These are phyloP conservation scores for Hippocampus barbouri DNA, from an alignment of 2,113 vertebrate genomes.

Conservation along the genomic window DNA sequence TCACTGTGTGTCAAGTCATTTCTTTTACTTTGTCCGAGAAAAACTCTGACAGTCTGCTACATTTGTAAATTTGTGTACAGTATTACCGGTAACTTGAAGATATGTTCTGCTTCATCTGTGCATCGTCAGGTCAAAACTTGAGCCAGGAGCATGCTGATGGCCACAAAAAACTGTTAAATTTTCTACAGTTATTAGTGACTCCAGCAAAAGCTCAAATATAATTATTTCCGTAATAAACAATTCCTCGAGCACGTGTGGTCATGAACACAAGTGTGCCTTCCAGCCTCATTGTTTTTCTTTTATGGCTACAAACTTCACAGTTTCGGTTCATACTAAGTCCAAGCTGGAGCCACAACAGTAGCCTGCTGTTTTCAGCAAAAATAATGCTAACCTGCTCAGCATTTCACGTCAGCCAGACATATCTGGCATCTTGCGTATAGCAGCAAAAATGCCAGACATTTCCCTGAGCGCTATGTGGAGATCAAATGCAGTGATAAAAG, in stretches of 20 bases:
- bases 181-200: no score
- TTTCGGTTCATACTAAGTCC: neutral
- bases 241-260: neutral
- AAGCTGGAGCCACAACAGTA: neutral
- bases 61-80: no score
- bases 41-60: no score
- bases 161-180: no score
- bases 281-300: neutral
- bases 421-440: slow-evolving; percentile 1
- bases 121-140: no score
- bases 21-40: no score
- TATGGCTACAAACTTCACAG: neutral
- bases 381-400: neutral
- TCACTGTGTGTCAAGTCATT: no score
- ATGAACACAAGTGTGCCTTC: neutral
- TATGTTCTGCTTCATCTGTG: no score
- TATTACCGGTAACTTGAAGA: no score
- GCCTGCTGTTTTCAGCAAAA: slow-evolving; percentile 1
- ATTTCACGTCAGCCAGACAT: slow-evolving; percentile 4
- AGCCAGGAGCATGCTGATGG: no score
- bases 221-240: neutral
- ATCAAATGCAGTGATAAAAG: slow-evolving; percentile 9
- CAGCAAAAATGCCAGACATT: slow-evolving; percentile 2
- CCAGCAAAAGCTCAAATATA: neutral
- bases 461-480: neutral